Base-by-base conservation (phyloP, 2,113 vertebrate species). In the Apeltes quadracus region DNA sequence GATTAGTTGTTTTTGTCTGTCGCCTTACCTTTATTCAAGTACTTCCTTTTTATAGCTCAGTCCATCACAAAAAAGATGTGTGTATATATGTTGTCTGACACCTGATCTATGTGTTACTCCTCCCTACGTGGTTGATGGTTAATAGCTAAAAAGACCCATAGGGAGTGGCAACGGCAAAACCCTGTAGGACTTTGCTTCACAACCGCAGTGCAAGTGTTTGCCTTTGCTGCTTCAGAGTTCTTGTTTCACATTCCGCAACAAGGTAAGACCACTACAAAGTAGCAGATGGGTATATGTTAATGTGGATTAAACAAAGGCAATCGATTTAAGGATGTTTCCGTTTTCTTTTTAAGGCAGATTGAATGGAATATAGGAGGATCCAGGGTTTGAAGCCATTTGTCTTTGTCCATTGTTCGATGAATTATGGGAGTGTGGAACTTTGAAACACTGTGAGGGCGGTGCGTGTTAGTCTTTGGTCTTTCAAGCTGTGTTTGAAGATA, bases 171-270 rank as follows among this genome's bases (percentile, higher is more conserved):
- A 41, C 34, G 44, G 54, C 0, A 11, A 32, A 46, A 72, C 10
- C 4, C 14, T 20, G 39, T 39, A 81, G 82, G 86, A 86, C 82
- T 86, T 85, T 81, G 59, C 67, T 82, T 70, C 61, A 56, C 51
- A 32, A 44, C 38, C n/a, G 2, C 75, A 78, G 41, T 75, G 25
- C 69, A 44, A 58, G 59, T 57, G 36, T 79, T 76, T 81, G 61
- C 32, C 22, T 84, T 56, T 5, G 5, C 76, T 79, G 8, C 38
- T 54, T 76, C n/a, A 70, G 48, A 72, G 72, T 54, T 81, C 64
- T 61, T 29, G 29, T 77, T 79, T 83, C 53, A 70, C 50, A 32
- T 69, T 69, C 67, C 63, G 36, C 69, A n/a, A 73, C 64, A 66
- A 83, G 84, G 84, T 82, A 83, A 68, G 73, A 69, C 39, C 29